Percentiles rank a stretch among this genome's conserved stretches.
Evolutionary conservation across 2,888 invertebrate species (phyloP).

Genomic region (Drosophila peninsularis): DNA sequence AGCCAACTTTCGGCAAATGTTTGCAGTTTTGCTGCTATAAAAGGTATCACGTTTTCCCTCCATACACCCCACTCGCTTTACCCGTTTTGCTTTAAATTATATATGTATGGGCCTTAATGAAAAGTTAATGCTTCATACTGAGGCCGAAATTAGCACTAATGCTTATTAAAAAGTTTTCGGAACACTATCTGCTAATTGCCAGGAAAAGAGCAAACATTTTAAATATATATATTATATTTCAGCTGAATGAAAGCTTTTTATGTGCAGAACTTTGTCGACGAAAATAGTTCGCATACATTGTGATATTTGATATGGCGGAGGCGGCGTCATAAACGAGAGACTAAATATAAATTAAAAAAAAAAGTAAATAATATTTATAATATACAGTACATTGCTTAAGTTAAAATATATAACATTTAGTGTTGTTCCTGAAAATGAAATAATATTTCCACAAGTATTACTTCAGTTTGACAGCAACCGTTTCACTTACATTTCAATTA

Average conservation of each 20-base stretch:
- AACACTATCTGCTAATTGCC: conserved; percentile 35
- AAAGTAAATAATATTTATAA: not conserved
- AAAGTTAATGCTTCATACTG: conserved; percentile 24
- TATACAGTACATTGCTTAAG: no score
- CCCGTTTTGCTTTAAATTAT: conserved; percentile 25
- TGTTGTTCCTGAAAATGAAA: no score
- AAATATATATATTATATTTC: conserved; percentile 4
- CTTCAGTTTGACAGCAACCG: not conserved
- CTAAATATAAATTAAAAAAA: not conserved
- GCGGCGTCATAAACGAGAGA: not conserved
- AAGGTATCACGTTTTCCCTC: conserved; percentile 49
- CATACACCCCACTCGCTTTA: not conserved
- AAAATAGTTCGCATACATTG: not conserved
- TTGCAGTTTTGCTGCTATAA: conserved; percentile 45
- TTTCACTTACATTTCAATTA: not conserved
- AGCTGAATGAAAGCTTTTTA: conserved; percentile 12
- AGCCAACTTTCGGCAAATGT: conserved; percentile 67
- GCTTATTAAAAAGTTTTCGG: conserved; percentile 67
- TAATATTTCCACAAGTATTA: not conserved
- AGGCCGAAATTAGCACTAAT: conserved; percentile 50
- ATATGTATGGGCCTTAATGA: conserved; percentile 32
- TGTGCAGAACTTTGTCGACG: not conserved
- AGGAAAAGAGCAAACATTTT: conserved; percentile 18
- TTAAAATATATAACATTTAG: no score
- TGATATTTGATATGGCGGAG: conserved; percentile 7